Conservation (phyloP, 2,113 vertebrate genomes). For the Eulemur rufifrons region DNA sequence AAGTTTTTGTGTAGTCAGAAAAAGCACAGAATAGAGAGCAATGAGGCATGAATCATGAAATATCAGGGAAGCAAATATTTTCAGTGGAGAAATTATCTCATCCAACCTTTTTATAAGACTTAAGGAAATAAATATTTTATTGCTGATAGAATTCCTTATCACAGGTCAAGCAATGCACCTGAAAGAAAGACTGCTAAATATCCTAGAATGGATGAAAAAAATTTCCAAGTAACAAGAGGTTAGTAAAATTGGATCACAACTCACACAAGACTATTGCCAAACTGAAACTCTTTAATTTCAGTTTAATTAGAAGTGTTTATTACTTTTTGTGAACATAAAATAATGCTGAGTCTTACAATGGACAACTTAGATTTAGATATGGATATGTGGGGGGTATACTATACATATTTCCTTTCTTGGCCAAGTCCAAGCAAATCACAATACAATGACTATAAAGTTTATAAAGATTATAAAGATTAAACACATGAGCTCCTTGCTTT, state of each 20-base stretch:
- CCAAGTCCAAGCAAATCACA: not conserved
- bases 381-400: not conserved
- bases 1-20: not conserved
- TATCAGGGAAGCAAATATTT: conserved; percentile 6
- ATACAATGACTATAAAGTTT: not conserved
- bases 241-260: not conserved
- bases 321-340: not conserved
- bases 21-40: not conserved
- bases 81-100: not conserved
- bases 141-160: not conserved
- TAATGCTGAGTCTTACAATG: not conserved
- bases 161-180: not conserved
- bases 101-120: not conserved
- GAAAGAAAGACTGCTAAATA: not conserved
- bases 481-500: not conserved
- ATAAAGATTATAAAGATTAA: not conserved
- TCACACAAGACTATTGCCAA: not conserved
- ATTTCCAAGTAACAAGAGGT: not conserved
- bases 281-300: not conserved
- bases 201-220: not conserved
- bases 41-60: not conserved
- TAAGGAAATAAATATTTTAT: not conserved
- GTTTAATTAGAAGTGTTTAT: not conserved
- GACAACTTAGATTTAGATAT: not conserved
- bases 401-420: not conserved